Evolutionary conservation across 2,888 invertebrate species (phyloP).

Genomic region (Epistrophe eligans): DNA sequence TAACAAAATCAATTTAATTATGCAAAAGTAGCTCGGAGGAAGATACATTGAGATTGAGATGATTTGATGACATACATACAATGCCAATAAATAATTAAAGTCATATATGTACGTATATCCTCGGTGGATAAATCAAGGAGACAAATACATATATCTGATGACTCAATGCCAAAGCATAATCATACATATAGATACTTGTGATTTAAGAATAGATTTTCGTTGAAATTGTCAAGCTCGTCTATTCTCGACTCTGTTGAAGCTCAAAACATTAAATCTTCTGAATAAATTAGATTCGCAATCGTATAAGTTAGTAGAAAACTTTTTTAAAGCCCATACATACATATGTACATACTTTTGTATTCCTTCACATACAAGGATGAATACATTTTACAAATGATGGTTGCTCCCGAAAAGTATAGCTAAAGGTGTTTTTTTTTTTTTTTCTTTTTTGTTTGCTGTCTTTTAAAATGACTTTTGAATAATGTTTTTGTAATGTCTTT

Average conservation of each 20-base stretch:
- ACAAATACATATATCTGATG: too few species aligned
- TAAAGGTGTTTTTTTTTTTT: background rate
- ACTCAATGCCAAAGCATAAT: slow-evolving; percentile 18
- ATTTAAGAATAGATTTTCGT: slow-evolving; percentile 28
- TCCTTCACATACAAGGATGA: background rate
- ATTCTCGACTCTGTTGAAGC: background rate
- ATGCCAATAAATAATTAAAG: slow-evolving; percentile 57
- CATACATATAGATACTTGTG: background rate
- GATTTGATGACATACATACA: slow-evolving; percentile 11
- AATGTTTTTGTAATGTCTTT: slow-evolving; percentile 1
- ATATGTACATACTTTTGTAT: background rate
- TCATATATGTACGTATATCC: background rate
- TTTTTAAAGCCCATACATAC: background rate
- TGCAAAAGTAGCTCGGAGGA: slow-evolving; percentile 26
- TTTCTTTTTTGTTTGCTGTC: background rate
- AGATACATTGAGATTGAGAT: slow-evolving; percentile 3
- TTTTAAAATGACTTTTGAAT: background rate
- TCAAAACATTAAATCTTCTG: slow-evolving; percentile 16
- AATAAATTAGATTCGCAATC: slow-evolving; percentile 39
- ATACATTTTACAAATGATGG: background rate
- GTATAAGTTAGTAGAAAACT: background rate
- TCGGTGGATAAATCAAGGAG: background rate
- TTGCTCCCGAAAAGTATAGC: background rate
- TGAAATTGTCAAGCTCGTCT: slow-evolving; percentile 24
- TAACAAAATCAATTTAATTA: slow-evolving; percentile 48